Base-by-base conservation (phyloP, 2,797 vertebrate species). In the Echiichthys vipera region DNA sequence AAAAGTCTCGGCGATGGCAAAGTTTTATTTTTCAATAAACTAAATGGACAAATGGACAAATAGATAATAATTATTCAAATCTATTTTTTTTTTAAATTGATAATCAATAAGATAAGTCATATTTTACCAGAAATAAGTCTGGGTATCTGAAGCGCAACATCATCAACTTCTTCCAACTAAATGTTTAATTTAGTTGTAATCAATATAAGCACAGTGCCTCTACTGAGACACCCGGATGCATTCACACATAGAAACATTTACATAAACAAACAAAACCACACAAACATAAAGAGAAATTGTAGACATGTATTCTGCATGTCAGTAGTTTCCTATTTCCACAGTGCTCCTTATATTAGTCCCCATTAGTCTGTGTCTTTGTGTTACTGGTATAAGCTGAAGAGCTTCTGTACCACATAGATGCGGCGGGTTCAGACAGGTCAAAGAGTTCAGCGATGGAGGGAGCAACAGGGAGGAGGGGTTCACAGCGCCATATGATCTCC, bases 391-490 rank as follows among this genome's bases (percentile, higher is more conserved):
- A 70, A 57, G 51, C 55, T 59, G 54, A 54, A 59, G 65, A 78
- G 69, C 59, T 66, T 66, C 71, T 47, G 34, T 39, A 63, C 24
- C 36, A 34, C 42, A 24, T 54, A 65, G 74, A 83, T 37, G 65
- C 53, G 47, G 57, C 37, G 15, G 11, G 81, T 53, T 82, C 84
- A 78, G 73, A 40, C 43, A 63, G 87, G 86, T 90, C 84, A 87
- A 32, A 65, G 80, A 68, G 87, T 87, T 83, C 85, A 89, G 59
- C 13, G 2, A 66, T 56, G 65, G 57, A 71, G 47, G 55, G 54
- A 73, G 54, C 24, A 57, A 55, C 32, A 20, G 18, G 46, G 64
- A 68, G 71, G 76, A 51, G 50, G 45, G 14, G 63, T 24, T 64
- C 24, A 22, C 32, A 11, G 49, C 9, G 67, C 71, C 67, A 84